Evolutionary conservation across 2,888 invertebrate species (phyloP).

Genomic region (Lasioglossum lativentre): DNA sequence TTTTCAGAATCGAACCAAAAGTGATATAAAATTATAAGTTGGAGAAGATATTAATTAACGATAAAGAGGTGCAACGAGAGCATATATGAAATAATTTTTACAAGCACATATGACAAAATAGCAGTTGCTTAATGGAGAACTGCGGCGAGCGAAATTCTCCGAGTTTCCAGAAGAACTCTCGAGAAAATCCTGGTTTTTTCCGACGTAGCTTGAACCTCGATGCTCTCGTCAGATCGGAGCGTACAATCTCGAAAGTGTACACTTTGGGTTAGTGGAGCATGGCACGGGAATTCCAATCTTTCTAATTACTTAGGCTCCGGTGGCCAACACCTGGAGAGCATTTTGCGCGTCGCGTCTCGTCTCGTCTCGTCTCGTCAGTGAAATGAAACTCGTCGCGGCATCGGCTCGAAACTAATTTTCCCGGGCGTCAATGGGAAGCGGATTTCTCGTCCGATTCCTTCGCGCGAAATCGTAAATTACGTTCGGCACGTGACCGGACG

Average conservation of each 20-base stretch:
- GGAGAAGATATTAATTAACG: no score
- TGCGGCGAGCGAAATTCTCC: not conserved
- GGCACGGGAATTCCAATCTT: conserved; percentile 13
- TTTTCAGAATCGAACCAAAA: no score
- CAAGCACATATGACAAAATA: no score
- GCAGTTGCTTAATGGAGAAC: not conserved
- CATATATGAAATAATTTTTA: not conserved
- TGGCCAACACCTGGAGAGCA: not conserved
- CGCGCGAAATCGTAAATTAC: conserved; percentile 30
- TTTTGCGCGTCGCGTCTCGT: not conserved
- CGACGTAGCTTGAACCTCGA: not conserved
- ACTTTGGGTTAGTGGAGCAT: conserved; percentile 14
- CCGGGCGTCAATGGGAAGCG: conserved; percentile 19
- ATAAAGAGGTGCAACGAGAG: not conserved
- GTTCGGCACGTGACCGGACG: conserved; percentile 12
- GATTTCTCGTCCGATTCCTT: conserved; percentile 16
- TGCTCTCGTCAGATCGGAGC: not conserved
- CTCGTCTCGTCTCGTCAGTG: not conserved
- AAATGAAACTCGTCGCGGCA: not conserved
- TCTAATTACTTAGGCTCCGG: conserved; percentile 2
- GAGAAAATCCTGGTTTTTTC: not conserved
- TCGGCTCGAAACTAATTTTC: not conserved
- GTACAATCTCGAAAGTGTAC: conserved; percentile 12
- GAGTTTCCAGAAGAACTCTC: not conserved
- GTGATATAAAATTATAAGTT: no score